Conservation (phyloP, 2,888 invertebrate genomes). For the Limnephilus marmoratus region DNA sequence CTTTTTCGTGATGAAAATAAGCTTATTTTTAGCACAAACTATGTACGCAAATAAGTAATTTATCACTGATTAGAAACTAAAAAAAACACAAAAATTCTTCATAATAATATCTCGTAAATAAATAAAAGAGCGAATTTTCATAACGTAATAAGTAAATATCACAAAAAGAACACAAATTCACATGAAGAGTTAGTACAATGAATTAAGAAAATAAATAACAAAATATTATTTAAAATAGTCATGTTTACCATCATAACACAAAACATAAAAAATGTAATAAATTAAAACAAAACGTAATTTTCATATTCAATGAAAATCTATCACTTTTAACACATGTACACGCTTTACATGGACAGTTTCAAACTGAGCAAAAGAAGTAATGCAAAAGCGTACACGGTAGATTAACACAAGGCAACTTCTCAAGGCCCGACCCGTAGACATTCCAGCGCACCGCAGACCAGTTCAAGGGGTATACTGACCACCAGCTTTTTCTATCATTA, state of each 20-base stretch:
- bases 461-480: neutral
- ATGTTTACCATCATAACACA: neutral
- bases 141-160: conserved; percentile 16
- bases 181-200: conserved; percentile 25
- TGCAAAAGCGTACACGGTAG: conserved; percentile 40
- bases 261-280: conserved; percentile 12
- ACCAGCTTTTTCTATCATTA: conserved; percentile 24
- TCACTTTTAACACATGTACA: conserved; percentile 48
- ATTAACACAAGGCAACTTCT: conserved; percentile 60
- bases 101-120: conserved; percentile 9
- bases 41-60: neutral
- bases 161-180: conserved; percentile 31
- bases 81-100: neutral
- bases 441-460: conserved; percentile 38
- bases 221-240: conserved; percentile 8
- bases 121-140: neutral
- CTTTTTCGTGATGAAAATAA: neutral
- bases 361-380: conserved; percentile 23
- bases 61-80: neutral
- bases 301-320: conserved; percentile 41
- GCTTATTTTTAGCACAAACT: neutral
- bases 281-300: conserved; percentile 30
- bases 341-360: conserved; percentile 33
- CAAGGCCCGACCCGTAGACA: conserved; percentile 55
- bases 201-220: conserved; percentile 35